phyloP scores from a whole-genome alignment of 2,888 invertebrate species.

The Erynnis tages region DNA sequence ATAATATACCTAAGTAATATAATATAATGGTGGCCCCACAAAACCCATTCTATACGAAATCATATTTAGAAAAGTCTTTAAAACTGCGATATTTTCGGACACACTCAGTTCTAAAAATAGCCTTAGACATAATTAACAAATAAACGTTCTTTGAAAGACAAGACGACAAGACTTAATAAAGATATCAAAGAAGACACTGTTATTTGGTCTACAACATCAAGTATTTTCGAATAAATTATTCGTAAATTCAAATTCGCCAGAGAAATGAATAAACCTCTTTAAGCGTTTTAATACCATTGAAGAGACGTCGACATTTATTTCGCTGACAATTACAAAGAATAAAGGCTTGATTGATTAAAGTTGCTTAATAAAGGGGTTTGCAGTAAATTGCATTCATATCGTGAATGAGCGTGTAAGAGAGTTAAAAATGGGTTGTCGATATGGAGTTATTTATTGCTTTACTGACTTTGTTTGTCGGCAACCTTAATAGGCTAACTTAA shows the following conservation, averaged over 20 bases:
- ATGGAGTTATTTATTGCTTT: neutral
- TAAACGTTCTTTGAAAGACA: neutral
- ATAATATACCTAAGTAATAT: too few species aligned
- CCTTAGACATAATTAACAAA: too few species aligned
- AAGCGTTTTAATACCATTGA: slow-evolving; percentile 10
- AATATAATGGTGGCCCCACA: too few species aligned
- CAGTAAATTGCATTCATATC: slow-evolving; percentile 7
- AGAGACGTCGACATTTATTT: slow-evolving; percentile 11
- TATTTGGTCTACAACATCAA: neutral
- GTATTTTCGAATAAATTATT: slow-evolving; percentile 4
- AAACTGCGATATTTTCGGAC: too few species aligned
- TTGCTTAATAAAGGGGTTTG: slow-evolving; percentile 8
- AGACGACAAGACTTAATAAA: neutral
- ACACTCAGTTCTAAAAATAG: too few species aligned
- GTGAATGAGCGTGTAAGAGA: slow-evolving; percentile 5
- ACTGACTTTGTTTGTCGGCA: too few species aligned
- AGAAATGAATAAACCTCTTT: slow-evolving; percentile 11
- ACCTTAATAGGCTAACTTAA: too few species aligned
- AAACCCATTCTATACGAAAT: too few species aligned
- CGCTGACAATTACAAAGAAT: slow-evolving; percentile 9
- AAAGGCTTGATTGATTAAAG: slow-evolving; percentile 14
- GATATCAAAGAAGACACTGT: neutral
- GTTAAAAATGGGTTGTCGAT: neutral
- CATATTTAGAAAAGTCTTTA: too few species aligned
- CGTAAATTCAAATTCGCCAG: neutral